These are phyloP conservation scores for Struthidea cinerea DNA, from an alignment of 2,113 vertebrate species.

Conservation along the genomic window DNA sequence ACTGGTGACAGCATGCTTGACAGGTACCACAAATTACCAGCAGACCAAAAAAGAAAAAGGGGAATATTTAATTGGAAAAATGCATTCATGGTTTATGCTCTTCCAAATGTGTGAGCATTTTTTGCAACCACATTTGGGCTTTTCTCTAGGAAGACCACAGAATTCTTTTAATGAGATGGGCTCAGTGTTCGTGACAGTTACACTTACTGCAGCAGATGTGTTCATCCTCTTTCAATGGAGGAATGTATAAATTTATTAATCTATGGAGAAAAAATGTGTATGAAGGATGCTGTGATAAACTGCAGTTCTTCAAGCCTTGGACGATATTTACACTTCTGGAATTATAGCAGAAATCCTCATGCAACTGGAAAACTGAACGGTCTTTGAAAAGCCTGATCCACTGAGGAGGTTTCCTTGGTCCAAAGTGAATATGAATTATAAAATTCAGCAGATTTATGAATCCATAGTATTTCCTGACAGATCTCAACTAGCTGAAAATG, in stretches of 20 bases:
- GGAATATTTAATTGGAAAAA: neutral
- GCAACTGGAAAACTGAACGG: neutral
- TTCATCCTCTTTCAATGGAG: neutral
- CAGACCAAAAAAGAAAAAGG: neutral
- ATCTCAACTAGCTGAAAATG: neutral
- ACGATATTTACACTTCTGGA: neutral
- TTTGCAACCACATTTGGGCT: neutral
- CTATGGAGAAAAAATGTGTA: neutral
- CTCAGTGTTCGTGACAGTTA: neutral
- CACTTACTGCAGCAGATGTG: neutral
- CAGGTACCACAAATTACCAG: neutral
- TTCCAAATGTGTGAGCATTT: neutral
- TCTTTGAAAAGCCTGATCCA: neutral
- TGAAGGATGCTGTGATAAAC: neutral
- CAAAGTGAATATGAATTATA: neutral
- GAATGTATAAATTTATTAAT: conserved; percentile 1
- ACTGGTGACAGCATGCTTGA: neutral
- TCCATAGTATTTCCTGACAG: neutral
- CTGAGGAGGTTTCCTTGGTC: neutral
- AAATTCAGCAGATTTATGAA: neutral
- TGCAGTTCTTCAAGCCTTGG: neutral
- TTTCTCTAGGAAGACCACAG: neutral
- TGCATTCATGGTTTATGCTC: neutral
- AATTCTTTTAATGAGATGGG: neutral
- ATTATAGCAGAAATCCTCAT: neutral